phyloP scores from a whole-genome alignment of 2,797 vertebrate genomes.

The Arremon aurantiirostris region DNA sequence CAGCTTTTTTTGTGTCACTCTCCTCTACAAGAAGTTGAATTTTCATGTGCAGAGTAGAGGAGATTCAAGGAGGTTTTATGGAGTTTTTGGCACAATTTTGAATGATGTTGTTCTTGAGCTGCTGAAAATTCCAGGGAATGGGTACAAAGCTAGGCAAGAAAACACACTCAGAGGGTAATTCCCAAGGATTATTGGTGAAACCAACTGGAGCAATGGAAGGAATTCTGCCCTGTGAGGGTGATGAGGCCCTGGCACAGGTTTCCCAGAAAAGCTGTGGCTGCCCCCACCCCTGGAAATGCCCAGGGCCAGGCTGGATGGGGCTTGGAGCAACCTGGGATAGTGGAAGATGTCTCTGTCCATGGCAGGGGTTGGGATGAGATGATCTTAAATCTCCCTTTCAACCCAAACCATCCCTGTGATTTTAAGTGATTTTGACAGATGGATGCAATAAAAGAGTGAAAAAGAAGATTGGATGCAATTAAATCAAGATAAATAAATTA shows the following conservation, averaged over 20 bases:
- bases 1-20: background rate
- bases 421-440: background rate
- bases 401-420: background rate
- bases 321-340: background rate
- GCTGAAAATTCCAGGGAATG: background rate
- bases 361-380: background rate
- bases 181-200: background rate
- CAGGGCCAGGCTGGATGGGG: accelerated
- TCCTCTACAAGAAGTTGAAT: background rate
- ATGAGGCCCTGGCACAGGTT: accelerated
- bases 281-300: background rate
- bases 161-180: background rate
- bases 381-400: background rate
- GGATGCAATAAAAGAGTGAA: background rate
- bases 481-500: background rate
- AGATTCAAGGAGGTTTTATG: background rate
- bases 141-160: background rate
- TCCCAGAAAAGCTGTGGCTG: background rate
- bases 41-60: background rate
- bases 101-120: accelerated
- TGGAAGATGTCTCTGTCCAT: background rate
- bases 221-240: background rate
- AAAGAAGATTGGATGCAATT: background rate
- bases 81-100: background rate
- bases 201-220: background rate